Percentiles rank a stretch among this genome's conserved stretches.
phyloP scores from a whole-genome alignment of 1,140 invertebrate genomes.

The Panulirus ornatus region DNA sequence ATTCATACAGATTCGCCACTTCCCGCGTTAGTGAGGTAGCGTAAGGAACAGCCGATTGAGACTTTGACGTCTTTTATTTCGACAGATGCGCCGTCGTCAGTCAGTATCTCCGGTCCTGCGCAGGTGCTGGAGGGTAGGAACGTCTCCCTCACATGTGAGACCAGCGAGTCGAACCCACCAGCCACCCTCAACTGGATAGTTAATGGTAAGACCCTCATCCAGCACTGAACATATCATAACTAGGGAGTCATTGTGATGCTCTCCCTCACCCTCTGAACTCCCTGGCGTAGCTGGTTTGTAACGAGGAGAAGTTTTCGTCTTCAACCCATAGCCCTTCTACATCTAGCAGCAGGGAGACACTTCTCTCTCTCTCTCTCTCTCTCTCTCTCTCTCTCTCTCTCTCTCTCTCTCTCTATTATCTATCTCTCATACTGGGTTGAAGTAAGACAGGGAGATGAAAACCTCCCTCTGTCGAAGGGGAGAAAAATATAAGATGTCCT shows the following conservation, averaged over 20 bases:
- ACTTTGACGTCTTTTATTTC: no score
- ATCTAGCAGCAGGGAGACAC: neutral
- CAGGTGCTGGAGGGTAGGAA: neutral
- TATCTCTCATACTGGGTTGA: no score
- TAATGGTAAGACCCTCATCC: conserved; percentile 13
- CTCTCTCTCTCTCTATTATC: no score
- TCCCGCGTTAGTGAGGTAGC: no score
- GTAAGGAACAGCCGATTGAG: no score
- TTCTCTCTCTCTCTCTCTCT: conserved; percentile 8
- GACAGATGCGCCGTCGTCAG: conserved; percentile 27
- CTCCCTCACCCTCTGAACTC: neutral
- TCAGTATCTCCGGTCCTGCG: conserved; percentile 9
- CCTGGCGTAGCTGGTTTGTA: neutral
- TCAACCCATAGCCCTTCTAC: neutral
- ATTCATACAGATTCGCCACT: neutral
- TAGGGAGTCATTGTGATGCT: no score
- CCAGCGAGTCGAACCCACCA: conserved; percentile 36
- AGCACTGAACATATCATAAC: neutral
- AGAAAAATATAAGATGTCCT: no score
- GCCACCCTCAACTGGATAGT: conserved; percentile 18
- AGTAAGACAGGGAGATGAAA: no score
- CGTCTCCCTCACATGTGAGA: conserved; percentile 26
- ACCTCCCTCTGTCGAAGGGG: no score
- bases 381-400: conserved; percentile 16
- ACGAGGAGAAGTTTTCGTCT: neutral